These are phyloP conservation scores for Oryctes rhinoceros DNA, from an alignment of 1,140 invertebrate genomes.

Conservation along the genomic window DNA sequence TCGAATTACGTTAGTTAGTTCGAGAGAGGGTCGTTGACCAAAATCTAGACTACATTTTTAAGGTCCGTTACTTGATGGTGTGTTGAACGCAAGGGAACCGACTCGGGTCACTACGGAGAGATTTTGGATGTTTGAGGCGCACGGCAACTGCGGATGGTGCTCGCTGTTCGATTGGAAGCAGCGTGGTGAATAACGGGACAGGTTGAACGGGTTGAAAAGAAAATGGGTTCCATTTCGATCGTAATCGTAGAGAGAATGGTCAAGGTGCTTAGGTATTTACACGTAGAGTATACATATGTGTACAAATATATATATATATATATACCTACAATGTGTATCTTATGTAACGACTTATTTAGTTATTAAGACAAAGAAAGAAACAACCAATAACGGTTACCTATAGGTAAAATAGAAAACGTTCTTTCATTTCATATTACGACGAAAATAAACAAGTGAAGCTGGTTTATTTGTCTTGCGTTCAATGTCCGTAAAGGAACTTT, in stretches of 20 bases:
- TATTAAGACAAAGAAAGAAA: constrained; percentile 19
- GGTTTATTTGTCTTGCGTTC: constrained; percentile 1
- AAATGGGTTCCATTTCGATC: constrained; percentile 53
- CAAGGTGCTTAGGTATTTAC: constrained; percentile 9
- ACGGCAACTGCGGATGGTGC: background rate
- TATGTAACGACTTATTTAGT: background rate
- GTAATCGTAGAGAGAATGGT: constrained; percentile 4
- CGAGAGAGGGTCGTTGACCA: constrained; percentile 49
- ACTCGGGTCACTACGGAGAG: constrained; percentile 17
- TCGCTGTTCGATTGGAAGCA: background rate
- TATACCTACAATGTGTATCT: background rate
- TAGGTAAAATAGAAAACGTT: background rate
- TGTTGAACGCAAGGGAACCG: constrained; percentile 42
- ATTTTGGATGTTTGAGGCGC: constrained; percentile 27
- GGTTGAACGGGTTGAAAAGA: constrained; percentile 46
- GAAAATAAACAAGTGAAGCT: constrained; percentile 14
- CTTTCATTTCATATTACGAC: background rate
- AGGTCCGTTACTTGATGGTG: constrained; percentile 49
- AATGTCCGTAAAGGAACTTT: background rate
- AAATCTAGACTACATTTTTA: constrained; percentile 52
- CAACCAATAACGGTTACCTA: background rate
- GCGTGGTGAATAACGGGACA: constrained; percentile 43
- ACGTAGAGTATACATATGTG: background rate
- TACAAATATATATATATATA: background rate
- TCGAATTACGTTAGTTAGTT: constrained; percentile 19